phyloP scores from a whole-genome alignment of 2,888 invertebrate genomes.

The Polietes domitor region DNA sequence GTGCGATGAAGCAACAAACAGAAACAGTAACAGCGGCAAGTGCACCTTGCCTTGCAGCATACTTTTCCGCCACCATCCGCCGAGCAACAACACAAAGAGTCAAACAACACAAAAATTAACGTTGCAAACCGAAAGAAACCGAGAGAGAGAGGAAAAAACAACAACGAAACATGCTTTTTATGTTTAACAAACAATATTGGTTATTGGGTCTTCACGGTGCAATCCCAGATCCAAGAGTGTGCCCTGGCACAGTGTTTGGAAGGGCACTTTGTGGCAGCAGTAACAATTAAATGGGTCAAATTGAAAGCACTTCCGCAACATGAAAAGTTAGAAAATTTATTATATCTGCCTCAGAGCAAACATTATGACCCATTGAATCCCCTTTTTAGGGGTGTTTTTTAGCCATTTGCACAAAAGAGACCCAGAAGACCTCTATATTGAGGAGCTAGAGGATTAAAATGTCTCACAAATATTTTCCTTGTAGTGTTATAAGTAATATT shows the following conservation, averaged over 20 bases:
- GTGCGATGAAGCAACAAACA: constrained; percentile 10
- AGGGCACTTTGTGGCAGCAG: not conserved
- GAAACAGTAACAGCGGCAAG: constrained; percentile 35
- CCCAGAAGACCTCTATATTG: too few relatives aligned
- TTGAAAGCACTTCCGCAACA: too few relatives aligned
- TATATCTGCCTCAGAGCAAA: too few relatives aligned
- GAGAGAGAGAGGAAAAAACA: not conserved
- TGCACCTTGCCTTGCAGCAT: constrained; percentile 31
- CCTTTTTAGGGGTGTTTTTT: too few relatives aligned
- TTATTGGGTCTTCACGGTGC: constrained; percentile 64
- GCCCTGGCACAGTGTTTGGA: not conserved
- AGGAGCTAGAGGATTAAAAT: too few relatives aligned
- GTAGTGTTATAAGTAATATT: too few relatives aligned
- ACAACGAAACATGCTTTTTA: constrained; percentile 62
- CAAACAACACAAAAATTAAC: constrained; percentile 58
- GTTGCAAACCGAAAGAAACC: too few relatives aligned
- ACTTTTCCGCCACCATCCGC: not conserved
- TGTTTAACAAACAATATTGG: constrained; percentile 54
- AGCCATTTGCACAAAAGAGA: too few relatives aligned
- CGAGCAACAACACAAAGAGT: constrained; percentile 16
- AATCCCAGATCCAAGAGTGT: constrained; percentile 17
- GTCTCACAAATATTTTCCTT: too few relatives aligned
- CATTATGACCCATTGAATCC: too few relatives aligned
- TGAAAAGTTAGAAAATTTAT: too few relatives aligned
- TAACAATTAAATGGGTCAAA: not conserved